A percentile compares a stretch with the other conserved stretches of the same genome.
Evolutionary conservation across 1,140 invertebrate genomes (phyloP).

Genomic region (Arctopsyche grandis): DNA sequence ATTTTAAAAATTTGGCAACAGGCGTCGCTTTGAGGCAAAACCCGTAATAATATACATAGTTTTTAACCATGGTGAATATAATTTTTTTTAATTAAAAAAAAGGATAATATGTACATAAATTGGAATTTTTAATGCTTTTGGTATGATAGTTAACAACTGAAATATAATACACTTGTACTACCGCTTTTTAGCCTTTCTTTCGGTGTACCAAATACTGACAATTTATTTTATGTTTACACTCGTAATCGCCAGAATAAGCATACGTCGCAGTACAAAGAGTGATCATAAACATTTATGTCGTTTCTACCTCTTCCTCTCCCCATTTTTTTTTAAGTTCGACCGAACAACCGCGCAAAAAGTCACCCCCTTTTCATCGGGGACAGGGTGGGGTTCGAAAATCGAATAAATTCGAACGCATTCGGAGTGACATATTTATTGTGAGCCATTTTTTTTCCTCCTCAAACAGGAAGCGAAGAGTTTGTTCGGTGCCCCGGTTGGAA

Average conservation of each 20-base stretch:
- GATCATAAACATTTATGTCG: constrained; percentile 43
- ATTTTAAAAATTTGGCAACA: no score
- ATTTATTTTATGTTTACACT: constrained; percentile 46
- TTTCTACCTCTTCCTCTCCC: background rate
- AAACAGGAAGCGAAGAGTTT: constrained; percentile 43
- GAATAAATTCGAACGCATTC: constrained; percentile 30
- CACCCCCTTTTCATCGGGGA: background rate
- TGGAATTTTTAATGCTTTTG: no score
- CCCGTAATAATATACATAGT: no score
- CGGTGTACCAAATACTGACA: constrained; percentile 15
- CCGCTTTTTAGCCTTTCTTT: background rate
- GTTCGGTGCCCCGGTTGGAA: constrained; percentile 1
- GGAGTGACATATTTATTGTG: constrained; percentile 22
- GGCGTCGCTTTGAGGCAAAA: no score
- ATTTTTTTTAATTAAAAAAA: no score
- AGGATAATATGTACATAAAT: no score
- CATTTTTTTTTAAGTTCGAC: constrained; percentile 33
- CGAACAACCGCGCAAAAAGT: constrained; percentile 8
- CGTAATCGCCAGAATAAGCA: constrained; percentile 39
- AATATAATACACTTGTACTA: no score
- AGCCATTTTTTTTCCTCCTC: background rate
- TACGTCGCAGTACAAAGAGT: constrained; percentile 33
- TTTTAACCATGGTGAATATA: no score
- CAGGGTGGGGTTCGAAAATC: background rate
- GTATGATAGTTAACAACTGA: no score